Base-by-base conservation (phyloP, 2,888 invertebrate genomes). In the Mayetiola destructor region DNA sequence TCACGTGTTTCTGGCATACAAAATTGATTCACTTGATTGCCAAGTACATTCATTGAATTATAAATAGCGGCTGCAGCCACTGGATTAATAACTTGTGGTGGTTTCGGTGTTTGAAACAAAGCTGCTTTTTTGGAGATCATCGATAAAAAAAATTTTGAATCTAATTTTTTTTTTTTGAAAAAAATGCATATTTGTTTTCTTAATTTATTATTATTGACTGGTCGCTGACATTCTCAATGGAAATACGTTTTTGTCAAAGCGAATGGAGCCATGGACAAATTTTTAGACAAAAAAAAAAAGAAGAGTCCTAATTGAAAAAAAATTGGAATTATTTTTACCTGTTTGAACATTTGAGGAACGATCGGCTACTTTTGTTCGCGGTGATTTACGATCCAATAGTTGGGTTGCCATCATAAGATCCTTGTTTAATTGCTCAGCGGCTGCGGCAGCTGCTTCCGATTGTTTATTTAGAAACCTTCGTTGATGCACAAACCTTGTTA, bases 61-160 rank as follows among this genome's bases (percentile, higher is more conserved):
- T 83, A 85, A 61, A 84, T 76, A 21, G 79, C 79, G 32, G 81
- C 80, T 58, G 75, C 75, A 52, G 76, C 73, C 16, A 74, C 73
- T 57, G 78, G 76, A 64, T 74, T 75, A 65, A 74, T 73, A 70
- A 48, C 78, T 68, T 81, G 72, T 59, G 87, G 85, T 65, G 88
- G 84, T 69, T 88, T 88, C 62, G 88, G 88, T 65, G 87, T 78
- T 78, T 86, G 88, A 77, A 89, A 89, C 82, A 88, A 81, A 67
- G 80, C 79, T 73, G 74, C 74, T 69, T 80, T 78, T 53, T n/a
- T n/a, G n/a, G n/a, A n/a, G n/a, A n/a, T n/a, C n/a, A n/a, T n/a
- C n/a, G n/a, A n/a, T n/a, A n/a, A n/a, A n/a, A n/a, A n/a, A n/a
- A n/a, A n/a, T n/a, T n/a, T n/a, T n/a, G n/a, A n/a, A n/a, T n/a